phyloP scores from a whole-genome alignment of 1,140 invertebrate species.

The Eurosta solidaginis region DNA sequence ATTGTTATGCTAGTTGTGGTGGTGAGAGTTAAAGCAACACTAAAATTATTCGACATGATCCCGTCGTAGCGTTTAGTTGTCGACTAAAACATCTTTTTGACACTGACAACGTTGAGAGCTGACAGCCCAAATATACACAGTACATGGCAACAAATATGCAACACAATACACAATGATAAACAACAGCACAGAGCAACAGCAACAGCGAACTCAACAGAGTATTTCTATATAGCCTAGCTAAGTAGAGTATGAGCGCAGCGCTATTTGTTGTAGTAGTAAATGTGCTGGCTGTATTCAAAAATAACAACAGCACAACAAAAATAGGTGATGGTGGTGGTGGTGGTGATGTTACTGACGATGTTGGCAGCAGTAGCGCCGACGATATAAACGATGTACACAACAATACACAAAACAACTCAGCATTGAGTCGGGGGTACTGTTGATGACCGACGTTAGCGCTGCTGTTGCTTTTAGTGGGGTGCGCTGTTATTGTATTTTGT shows the following conservation, averaged over 20 bases:
- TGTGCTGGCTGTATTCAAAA: neutral
- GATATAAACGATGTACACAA: slow-evolving; percentile 21
- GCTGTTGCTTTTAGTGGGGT: neutral
- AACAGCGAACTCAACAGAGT: neutral
- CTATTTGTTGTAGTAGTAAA: neutral
- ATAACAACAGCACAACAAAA: neutral
- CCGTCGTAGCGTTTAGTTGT: slow-evolving; percentile 50
- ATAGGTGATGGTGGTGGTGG: neutral
- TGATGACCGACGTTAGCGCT: too few relatives aligned
- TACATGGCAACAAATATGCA: too few relatives aligned
- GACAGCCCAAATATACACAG: slow-evolving; percentile 41
- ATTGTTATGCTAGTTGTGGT: neutral
- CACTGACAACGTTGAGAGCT: slow-evolving; percentile 57
- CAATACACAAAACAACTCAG: slow-evolving; percentile 33
- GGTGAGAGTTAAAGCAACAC: slow-evolving; percentile 35
- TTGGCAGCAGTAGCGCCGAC: neutral
- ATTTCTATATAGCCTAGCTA: too few relatives aligned
- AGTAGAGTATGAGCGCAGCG: too few relatives aligned
- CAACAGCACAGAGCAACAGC: neutral
- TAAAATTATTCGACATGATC: slow-evolving; percentile 52
- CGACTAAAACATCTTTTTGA: slow-evolving; percentile 60
- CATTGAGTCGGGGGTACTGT: too few relatives aligned
- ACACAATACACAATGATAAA: slow-evolving; percentile 29
- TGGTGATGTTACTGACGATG: too few relatives aligned
- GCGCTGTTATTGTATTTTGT: neutral